These are phyloP conservation scores for Sphyrna mokarran DNA, from an alignment of 2,113 vertebrate genomes.

Conservation along the genomic window DNA sequence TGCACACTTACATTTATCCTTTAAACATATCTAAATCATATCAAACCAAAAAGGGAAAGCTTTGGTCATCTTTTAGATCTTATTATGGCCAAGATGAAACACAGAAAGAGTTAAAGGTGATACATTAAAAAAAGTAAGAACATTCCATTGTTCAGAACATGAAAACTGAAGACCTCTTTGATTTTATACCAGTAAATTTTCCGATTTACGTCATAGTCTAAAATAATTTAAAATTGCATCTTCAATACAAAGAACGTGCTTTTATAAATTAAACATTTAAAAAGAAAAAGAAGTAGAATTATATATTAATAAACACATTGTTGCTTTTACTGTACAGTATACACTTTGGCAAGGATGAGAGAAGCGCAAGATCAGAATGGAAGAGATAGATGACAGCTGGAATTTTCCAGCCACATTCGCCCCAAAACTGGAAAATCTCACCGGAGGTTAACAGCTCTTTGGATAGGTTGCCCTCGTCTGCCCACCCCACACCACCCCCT, in stretches of 20 bases:
- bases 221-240: not conserved
- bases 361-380: not conserved
- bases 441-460: no score
- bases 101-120: not conserved
- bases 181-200: not conserved
- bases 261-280: not conserved
- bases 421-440: no score
- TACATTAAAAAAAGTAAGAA: not conserved
- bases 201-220: not conserved
- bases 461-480: no score
- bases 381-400: not conserved
- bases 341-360: not conserved
- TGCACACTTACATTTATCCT: not conserved
- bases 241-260: not conserved
- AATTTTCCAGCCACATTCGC: no score
- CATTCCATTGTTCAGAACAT: not conserved
- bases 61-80: not conserved
- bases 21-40: not conserved
- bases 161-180: not conserved
- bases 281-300: not conserved
- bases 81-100: not conserved
- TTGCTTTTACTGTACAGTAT: not conserved
- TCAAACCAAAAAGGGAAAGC: not conserved
- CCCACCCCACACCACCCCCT: no score
- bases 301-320: not conserved